phyloP scores from a whole-genome alignment of 2,888 invertebrate genomes.

The Oxyteleia sp. region DNA sequence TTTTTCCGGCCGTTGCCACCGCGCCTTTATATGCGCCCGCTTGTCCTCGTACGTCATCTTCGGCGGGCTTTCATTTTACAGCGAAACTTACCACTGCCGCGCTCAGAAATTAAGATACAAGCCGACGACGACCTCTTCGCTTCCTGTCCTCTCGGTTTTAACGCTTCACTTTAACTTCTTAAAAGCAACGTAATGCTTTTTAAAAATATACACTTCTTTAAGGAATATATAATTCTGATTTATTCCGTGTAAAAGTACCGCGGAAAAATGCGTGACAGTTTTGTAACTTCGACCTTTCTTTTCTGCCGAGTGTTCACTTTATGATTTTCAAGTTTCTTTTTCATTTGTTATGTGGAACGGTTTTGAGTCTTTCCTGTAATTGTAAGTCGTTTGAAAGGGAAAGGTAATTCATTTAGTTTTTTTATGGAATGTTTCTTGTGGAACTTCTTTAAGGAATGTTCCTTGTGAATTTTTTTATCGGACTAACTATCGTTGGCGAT shows the following conservation, averaged over 20 bases:
- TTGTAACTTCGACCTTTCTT: background rate
- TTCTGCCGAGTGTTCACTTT: background rate
- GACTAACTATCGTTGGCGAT: no score
- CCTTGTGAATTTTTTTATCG: no score
- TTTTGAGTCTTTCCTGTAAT: no score
- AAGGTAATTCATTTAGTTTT: no score
- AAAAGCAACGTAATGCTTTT: slow-evolving; percentile 37
- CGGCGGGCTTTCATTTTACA: slow-evolving; percentile 58
- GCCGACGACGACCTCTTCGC: background rate
- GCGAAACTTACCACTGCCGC: slow-evolving; percentile 34
- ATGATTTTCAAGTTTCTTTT: background rate
- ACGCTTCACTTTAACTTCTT: slow-evolving; percentile 43
- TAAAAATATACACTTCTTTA: slow-evolving; percentile 7
- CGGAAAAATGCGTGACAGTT: slow-evolving; percentile 4
- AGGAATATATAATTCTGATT: slow-evolving; percentile 32
- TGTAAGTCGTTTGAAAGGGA: no score
- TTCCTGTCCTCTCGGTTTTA: slow-evolving; percentile 37
- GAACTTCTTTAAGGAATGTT: no score
- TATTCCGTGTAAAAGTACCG: slow-evolving; percentile 14
- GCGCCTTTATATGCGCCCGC: slow-evolving; percentile 66
- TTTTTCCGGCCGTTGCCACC: slow-evolving; percentile 73
- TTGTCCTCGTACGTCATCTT: slow-evolving; percentile 70
- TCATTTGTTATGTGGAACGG: background rate
- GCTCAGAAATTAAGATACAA: slow-evolving; percentile 64
- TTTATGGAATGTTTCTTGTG: no score